Percentiles rank a stretch among this genome's conserved stretches.
phyloP scores from a whole-genome alignment of 2,888 invertebrate species.

The Antheraea yamamai region DNA sequence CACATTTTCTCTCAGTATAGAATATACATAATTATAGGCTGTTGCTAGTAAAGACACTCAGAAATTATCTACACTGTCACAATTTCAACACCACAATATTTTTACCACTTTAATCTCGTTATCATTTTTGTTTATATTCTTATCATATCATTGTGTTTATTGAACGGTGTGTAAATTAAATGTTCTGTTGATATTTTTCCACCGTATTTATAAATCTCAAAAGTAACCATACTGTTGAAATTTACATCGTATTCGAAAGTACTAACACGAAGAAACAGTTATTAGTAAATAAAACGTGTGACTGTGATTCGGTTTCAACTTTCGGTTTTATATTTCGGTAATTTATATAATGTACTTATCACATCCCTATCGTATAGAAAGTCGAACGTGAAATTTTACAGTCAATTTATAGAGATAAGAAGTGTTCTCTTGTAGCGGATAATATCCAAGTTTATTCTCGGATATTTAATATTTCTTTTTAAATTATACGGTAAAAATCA shows the following conservation, averaged over 20 bases:
- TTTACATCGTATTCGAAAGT: background rate
- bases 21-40: too few species aligned
- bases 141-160: background rate
- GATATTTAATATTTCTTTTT: slow-evolving; percentile 29
- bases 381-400: slow-evolving; percentile 33
- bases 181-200: background rate
- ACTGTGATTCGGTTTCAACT: background rate
- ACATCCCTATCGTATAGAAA: slow-evolving; percentile 17
- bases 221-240: background rate
- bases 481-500: background rate
- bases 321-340: background rate
- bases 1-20: too few species aligned
- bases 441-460: background rate
- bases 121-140: too few species aligned
- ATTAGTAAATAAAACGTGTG: too few species aligned
- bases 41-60: too few species aligned
- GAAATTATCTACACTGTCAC: too few species aligned
- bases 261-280: background rate
- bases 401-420: slow-evolving; percentile 45
- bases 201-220: background rate
- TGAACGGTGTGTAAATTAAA: background rate
- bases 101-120: too few species aligned
- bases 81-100: too few species aligned
- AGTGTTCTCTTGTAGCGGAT: slow-evolving; percentile 17
- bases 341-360: background rate